Evolutionary conservation across 2,797 vertebrate species (phyloP).

Genomic region (Xyrichtys novacula): DNA sequence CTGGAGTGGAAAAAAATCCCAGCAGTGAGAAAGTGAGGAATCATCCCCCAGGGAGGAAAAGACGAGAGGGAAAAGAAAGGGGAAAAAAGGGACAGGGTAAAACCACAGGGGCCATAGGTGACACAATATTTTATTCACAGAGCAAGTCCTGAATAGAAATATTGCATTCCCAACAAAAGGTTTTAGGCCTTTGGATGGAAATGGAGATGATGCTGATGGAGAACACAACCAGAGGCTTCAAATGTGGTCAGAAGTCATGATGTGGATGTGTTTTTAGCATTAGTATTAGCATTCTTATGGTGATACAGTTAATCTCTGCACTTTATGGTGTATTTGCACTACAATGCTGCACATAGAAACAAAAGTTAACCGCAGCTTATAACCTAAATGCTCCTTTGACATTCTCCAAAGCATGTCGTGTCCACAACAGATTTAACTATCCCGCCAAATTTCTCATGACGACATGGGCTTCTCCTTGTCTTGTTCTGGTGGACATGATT

Average conservation of each 20-base stretch:
- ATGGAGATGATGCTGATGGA: conserved; percentile 64
- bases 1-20: conserved; percentile 90
- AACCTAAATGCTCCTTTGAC: conserved; percentile 56
- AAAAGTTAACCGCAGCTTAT: conserved; percentile 52
- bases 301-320: conserved; percentile 51
- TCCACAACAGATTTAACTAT: conserved; percentile 53
- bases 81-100: conserved; percentile 83
- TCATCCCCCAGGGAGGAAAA: conserved; percentile 72
- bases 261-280: conserved; percentile 48
- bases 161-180: conserved; percentile 87
- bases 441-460: conserved; percentile 56
- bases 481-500: conserved; percentile 60
- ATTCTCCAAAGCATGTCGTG: conserved; percentile 53
- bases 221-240: conserved; percentile 57
- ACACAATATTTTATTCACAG: conserved; percentile 99
- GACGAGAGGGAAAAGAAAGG: conserved; percentile 74
- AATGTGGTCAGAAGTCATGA: conserved; percentile 61
- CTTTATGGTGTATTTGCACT: conserved; percentile 53
- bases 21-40: conserved; percentile 76
- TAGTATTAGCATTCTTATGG: conserved; percentile 68
- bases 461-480: conserved; percentile 66
- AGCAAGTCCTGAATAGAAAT: conserved; percentile 97
- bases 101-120: conserved; percentile 92
- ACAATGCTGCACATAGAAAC: conserved; percentile 25
- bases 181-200: conserved; percentile 71